Percentiles rank a stretch among this genome's conserved stretches.
Conservation (phyloP, 2,113 vertebrate species). For the Pagrus major region DNA sequence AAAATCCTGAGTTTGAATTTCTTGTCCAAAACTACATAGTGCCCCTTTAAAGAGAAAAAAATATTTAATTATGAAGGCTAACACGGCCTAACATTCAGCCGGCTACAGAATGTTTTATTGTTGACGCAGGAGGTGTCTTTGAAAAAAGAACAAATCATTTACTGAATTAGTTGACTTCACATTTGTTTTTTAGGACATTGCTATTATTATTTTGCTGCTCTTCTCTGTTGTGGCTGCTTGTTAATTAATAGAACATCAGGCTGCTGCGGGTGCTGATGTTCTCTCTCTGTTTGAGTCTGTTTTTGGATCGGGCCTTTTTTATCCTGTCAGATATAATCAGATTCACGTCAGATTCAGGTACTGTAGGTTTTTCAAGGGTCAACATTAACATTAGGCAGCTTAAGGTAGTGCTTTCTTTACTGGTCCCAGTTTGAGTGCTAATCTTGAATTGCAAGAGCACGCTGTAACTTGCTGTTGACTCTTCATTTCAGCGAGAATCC, state of each 20-base stretch:
- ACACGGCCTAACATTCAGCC: too few species aligned
- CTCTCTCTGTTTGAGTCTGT: neutral
- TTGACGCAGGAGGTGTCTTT: neutral
- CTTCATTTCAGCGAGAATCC: neutral
- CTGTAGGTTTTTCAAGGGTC: too few species aligned
- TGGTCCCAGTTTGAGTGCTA: too few species aligned
- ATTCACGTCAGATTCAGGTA: too few species aligned
- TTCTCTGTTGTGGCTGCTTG: neutral
- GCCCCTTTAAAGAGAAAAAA: too few species aligned
- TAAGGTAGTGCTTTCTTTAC: too few species aligned
- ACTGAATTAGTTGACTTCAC: neutral
- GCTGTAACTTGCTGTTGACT: neutral
- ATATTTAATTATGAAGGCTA: too few species aligned
- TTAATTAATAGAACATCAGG: neutral
- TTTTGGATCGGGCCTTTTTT: neutral
- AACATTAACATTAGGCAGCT: too few species aligned
- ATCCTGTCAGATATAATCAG: neutral
- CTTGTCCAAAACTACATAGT: too few species aligned
- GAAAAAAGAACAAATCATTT: neutral
- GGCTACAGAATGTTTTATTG: conserved; percentile 4
- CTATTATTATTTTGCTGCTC: neutral
- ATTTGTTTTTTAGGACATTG: neutral
- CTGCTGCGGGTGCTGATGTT: neutral
- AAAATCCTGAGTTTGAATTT: too few species aligned
- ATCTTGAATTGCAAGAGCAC: neutral